phyloP scores from a whole-genome alignment of 30 jellyfish, hydroid and myxozoan genomes.

The Aurelia sp. region DNA sequence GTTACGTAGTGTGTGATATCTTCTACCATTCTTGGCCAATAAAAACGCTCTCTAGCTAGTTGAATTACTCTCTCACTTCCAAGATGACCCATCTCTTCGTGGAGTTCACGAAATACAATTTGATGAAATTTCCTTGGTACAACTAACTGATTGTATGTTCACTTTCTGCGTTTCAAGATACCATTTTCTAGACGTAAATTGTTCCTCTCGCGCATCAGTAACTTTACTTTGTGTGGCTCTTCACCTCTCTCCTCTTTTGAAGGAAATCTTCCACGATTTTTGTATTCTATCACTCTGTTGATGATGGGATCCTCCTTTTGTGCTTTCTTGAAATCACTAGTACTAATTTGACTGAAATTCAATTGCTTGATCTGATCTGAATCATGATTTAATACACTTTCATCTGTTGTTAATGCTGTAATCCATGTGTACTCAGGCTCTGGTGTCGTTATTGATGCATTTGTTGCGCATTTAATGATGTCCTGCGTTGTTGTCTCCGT shows the following conservation, averaged over 20 bases:
- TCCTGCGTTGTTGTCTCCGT: neutral
- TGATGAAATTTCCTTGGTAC: constrained; percentile 3
- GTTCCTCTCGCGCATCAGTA: neutral
- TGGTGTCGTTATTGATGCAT: constrained; percentile 9
- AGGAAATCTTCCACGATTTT: no score
- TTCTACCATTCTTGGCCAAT: no score
- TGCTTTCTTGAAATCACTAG: neutral
- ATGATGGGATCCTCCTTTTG: neutral
- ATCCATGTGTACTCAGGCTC: constrained; percentile 22
- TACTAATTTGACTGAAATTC: constrained; percentile 5
- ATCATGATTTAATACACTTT: neutral
- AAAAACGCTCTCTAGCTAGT: constrained; percentile 7
- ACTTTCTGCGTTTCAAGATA: neutral
- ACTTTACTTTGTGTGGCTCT: constrained; percentile 2
- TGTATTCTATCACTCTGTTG: no score
- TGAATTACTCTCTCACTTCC: constrained; percentile 40
- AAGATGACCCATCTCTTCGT: constrained; percentile 32
- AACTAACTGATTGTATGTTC: constrained; percentile 13
- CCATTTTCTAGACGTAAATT: no score
- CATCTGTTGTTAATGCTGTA: constrained; percentile 13
- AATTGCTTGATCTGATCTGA: constrained; percentile 1
- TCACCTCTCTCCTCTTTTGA: neutral
- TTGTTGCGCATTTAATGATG: neutral
- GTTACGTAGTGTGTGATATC: neutral
- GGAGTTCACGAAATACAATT: constrained; percentile 4